phyloP scores from a whole-genome alignment of 1,140 invertebrate species.

The Latrodectus geometricus region DNA sequence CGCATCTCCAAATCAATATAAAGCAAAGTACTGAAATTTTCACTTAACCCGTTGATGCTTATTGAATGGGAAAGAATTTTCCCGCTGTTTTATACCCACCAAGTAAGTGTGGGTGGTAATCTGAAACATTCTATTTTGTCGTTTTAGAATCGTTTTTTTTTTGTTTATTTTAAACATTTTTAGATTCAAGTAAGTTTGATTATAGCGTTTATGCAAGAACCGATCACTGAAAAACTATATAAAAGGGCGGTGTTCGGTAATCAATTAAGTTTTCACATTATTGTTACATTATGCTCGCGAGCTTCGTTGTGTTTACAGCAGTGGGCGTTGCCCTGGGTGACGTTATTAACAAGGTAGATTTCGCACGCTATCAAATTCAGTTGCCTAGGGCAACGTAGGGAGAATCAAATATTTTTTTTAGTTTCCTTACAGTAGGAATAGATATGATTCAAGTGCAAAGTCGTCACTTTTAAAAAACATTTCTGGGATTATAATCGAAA shows the following conservation, averaged over 20 bases:
- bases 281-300: constrained; percentile 40
- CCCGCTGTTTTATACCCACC: too few species aligned
- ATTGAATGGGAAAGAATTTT: not conserved
- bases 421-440: constrained; percentile 16
- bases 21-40: not conserved
- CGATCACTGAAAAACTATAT: not conserved
- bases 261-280: constrained; percentile 58
- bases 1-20: not conserved
- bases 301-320: constrained; percentile 44
- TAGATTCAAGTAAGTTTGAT: too few species aligned
- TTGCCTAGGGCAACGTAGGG: constrained; percentile 13
- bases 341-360: constrained; percentile 53
- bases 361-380: constrained; percentile 44
- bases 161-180: too few species aligned
- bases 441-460: too few species aligned
- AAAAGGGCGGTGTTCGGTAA: constrained; percentile 37
- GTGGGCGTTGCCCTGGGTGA: constrained; percentile 61
- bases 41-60: not conserved
- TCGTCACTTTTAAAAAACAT: too few species aligned
- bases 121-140: too few species aligned
- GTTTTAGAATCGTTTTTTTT: too few species aligned
- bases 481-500: too few species aligned
- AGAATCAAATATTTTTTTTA: constrained; percentile 32
- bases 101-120: too few species aligned
- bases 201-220: too few species aligned